phyloP scores from a whole-genome alignment of 2,888 invertebrate genomes.

The Frankliniella intonsa region DNA sequence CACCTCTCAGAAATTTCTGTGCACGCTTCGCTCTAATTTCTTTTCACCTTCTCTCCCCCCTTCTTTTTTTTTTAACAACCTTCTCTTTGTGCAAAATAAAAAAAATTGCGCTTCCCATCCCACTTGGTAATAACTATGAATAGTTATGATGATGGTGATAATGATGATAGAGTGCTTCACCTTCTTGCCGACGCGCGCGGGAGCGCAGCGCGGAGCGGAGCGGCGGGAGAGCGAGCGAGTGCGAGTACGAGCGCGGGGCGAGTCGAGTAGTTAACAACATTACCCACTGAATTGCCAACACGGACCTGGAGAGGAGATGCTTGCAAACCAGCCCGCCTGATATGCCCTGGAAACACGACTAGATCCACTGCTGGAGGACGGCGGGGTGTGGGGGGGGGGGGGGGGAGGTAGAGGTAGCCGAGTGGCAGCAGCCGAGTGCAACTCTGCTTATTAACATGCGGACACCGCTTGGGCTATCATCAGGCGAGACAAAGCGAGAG shows the following conservation, averaged over 20 bases:
- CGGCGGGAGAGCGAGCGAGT: background rate
- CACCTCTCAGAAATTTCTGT: background rate
- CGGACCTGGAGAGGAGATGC: too few species aligned
- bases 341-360: background rate
- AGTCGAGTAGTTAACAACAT: background rate
- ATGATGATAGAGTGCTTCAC: background rate
- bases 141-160: background rate
- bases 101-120: background rate
- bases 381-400: background rate
- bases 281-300: background rate
- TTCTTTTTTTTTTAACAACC: too few species aligned
- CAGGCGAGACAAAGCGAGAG: constrained; percentile 6
- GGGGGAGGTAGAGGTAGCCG: too few species aligned
- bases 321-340: background rate
- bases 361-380: background rate
- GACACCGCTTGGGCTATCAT: background rate
- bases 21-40: background rate
- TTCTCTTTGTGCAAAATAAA: too few species aligned
- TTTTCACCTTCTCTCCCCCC: too few species aligned
- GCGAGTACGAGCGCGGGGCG: background rate
- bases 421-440: background rate
- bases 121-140: background rate
- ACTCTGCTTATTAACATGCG: background rate
- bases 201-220: background rate
- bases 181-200: background rate